Evolutionary conservation across 2,888 invertebrate species (phyloP).

Genomic region (Merodon equestris): DNA sequence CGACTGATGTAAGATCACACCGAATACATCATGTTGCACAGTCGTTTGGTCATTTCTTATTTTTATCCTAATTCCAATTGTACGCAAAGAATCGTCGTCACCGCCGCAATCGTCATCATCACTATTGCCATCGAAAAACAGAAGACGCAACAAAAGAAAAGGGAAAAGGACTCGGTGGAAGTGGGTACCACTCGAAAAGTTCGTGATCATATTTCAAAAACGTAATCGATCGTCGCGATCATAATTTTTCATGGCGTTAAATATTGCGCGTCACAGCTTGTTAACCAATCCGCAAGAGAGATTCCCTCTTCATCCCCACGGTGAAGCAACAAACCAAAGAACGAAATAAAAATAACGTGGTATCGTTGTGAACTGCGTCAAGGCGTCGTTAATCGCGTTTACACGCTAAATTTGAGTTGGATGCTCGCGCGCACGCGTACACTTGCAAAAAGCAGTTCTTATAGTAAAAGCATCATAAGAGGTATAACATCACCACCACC

Average conservation of each 20-base stretch:
- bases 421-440: slow-evolving; percentile 57
- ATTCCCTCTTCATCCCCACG: slow-evolving; percentile 20
- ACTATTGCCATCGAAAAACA: slow-evolving; percentile 9
- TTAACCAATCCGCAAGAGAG: slow-evolving; percentile 70
- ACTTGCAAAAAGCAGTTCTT: background rate
- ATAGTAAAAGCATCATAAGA: slow-evolving; percentile 3
- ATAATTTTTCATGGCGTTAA: slow-evolving; percentile 76
- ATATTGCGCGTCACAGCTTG: slow-evolving; percentile 75
- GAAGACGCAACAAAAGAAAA: slow-evolving; percentile 14
- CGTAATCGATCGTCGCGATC: slow-evolving; percentile 74
- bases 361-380: slow-evolving; percentile 50
- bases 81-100: slow-evolving; percentile 32
- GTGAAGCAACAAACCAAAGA: background rate
- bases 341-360: slow-evolving; percentile 38
- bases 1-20: slow-evolving; percentile 67
- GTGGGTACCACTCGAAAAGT: slow-evolving; percentile 60
- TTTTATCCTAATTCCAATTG: slow-evolving; percentile 63
- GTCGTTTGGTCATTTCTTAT: slow-evolving; percentile 69
- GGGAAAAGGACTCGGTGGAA: slow-evolving; percentile 9
- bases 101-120: slow-evolving; percentile 15
- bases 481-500: slow-evolving; percentile 36
- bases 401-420: slow-evolving; percentile 67
- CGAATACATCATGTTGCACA: slow-evolving; percentile 68
- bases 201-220: slow-evolving; percentile 72
- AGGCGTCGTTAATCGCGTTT: slow-evolving; percentile 67